phyloP scores from a whole-genome alignment of 2,888 invertebrate genomes.

The Bombylius discolor region DNA sequence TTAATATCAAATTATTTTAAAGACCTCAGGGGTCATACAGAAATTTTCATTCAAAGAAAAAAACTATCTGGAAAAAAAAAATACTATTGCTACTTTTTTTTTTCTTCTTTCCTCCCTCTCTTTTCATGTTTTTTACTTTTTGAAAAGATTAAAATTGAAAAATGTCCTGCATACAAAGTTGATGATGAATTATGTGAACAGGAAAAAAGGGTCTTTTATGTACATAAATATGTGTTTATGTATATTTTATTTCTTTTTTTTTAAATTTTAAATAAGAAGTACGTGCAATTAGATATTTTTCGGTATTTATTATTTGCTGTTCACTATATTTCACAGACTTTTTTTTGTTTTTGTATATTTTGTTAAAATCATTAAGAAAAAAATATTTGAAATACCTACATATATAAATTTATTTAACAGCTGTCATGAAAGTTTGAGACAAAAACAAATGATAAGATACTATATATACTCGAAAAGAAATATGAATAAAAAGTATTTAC shows the following conservation, averaged over 20 bases:
- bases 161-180: conserved; percentile 9
- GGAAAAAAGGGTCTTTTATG: background rate
- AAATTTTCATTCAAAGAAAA: background rate
- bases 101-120: no score
- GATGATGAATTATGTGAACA: conserved; percentile 11
- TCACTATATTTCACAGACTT: no score
- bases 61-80: background rate
- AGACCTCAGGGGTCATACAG: background rate
- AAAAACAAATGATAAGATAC: background rate
- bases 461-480: no score
- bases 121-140: background rate
- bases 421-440: conserved; percentile 3
- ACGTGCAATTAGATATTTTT: background rate
- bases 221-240: no score
- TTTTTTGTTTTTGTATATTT: no score
- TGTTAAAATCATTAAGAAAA: no score
- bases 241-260: background rate
- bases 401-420: conserved; percentile 11
- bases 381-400: no score
- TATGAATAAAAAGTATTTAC: no score
- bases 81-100: no score
- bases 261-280: background rate
- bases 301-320: no score
- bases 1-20: background rate
- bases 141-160: conserved; percentile 13